These are phyloP conservation scores for Pantherophis vulpinus DNA, from an alignment of 2,797 vertebrate species.

Conservation along the genomic window DNA sequence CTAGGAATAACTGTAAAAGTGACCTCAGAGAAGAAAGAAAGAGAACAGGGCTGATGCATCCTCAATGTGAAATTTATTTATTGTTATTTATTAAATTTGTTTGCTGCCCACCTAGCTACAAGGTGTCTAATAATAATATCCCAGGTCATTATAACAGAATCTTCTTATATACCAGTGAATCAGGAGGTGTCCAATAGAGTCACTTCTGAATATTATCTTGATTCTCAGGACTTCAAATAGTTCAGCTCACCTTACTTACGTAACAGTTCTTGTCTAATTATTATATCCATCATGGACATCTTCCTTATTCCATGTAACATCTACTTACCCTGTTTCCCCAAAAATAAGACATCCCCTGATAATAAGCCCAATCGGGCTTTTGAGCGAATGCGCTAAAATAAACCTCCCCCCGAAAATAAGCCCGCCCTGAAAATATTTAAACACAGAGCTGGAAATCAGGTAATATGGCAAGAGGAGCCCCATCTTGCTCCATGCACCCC, in stretches of 20 bases:
- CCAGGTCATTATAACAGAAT: background rate
- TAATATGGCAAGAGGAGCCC: too few species aligned
- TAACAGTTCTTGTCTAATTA: background rate
- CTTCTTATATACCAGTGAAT: background rate
- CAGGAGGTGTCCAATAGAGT: background rate
- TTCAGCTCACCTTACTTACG: background rate
- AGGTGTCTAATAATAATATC: background rate
- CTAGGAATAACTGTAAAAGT: constrained; percentile 27
- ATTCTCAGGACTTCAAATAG: background rate
- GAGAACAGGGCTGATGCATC: constrained; percentile 1
- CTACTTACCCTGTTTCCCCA: background rate
- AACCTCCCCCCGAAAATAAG: too few species aligned
- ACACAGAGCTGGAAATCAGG: too few species aligned
- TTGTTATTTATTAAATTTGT: background rate
- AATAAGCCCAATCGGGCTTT: too few species aligned
- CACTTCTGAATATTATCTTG: background rate
- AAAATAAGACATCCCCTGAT: too few species aligned
- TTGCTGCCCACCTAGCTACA: background rate
- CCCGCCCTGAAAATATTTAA: too few species aligned
- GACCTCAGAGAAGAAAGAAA: background rate
- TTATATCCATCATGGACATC: background rate
- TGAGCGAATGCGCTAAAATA: too few species aligned
- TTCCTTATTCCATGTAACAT: background rate
- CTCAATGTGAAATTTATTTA: background rate
- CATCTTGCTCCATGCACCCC: too few species aligned